phyloP scores from a whole-genome alignment of 2,797 vertebrate genomes.

The Notoglanidium macrostoma region DNA sequence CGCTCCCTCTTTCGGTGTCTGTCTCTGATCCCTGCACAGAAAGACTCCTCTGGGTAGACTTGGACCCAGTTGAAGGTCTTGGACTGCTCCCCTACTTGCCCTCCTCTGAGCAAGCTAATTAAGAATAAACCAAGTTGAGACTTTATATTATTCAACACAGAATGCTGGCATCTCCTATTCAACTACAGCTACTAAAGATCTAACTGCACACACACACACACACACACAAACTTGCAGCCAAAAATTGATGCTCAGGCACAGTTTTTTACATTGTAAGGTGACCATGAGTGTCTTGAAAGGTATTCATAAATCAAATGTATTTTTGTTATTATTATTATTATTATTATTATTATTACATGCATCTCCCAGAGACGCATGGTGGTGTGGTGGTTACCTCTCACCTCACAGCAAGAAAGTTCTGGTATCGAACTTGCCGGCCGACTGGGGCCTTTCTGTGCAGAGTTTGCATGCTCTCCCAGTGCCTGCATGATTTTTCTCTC shows the following conservation, averaged over 20 bases:
- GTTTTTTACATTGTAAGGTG: not conserved
- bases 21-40: slow-evolving; percentile 56
- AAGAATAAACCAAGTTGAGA: slow-evolving; percentile 74
- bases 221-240: slow-evolving; percentile 30
- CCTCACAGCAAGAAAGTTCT: no score
- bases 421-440: no score
- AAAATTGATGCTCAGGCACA: slow-evolving; percentile 11
- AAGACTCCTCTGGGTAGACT: slow-evolving; percentile 70
- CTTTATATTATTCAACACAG: slow-evolving; percentile 74
- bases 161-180: slow-evolving; percentile 69
- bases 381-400: no score
- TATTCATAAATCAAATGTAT: not conserved
- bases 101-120: slow-evolving; percentile 67
- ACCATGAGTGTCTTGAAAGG: not conserved
- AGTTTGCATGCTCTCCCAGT: no score
- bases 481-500: no score
- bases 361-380: no score
- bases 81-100: slow-evolving; percentile 59
- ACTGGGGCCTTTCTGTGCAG: no score
- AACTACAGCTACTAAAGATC: slow-evolving; percentile 56
- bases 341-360: no score
- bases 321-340: not conserved
- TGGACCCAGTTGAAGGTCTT: slow-evolving; percentile 75
- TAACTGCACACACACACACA: slow-evolving; percentile 13
- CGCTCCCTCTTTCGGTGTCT: not conserved